A percentile compares a stretch with the other conserved stretches of the same genome.
Conservation (phyloP, 2,888 invertebrate genomes). For the Tetanocera ferruginea region DNA sequence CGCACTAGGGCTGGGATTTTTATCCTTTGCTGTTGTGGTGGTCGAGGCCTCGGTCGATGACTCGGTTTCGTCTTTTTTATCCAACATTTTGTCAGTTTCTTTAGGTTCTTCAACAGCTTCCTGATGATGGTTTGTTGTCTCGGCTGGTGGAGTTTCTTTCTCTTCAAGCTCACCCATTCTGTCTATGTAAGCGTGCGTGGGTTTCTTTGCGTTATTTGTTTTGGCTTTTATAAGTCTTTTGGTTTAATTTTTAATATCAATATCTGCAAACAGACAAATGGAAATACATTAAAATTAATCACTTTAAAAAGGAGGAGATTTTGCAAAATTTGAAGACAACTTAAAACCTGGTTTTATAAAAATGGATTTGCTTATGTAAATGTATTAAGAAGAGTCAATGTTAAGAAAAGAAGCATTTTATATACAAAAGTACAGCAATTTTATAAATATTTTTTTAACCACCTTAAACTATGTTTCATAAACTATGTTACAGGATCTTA, state of each 20-base stretch:
- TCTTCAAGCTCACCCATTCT: constrained; percentile 69
- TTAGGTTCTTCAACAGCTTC: constrained; percentile 67
- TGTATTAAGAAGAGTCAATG: no score
- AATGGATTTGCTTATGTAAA: no score
- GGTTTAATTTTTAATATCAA: constrained; percentile 10
- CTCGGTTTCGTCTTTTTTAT: constrained; percentile 58
- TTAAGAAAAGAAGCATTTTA: not conserved
- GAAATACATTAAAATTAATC: no score
- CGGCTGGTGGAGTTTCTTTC: constrained; percentile 67
- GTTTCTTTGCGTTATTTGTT: not conserved
- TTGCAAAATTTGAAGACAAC: no score
- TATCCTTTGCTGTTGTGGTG: constrained; percentile 49
- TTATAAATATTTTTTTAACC: no score
- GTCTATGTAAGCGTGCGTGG: not conserved
- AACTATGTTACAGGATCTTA: constrained; percentile 52
- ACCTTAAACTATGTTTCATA: constrained; percentile 9
- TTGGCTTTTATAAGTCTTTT: not conserved
- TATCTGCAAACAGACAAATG: constrained; percentile 4
- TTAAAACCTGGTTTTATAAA: no score
- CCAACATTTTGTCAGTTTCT: constrained; percentile 70
- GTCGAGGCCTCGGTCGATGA: constrained; percentile 35
- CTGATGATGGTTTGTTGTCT: constrained; percentile 58
- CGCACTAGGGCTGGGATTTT: constrained; percentile 53
- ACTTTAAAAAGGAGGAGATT: no score
- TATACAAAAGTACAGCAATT: not conserved